These are phyloP conservation scores for Acrobasis repandana DNA, from an alignment of 2,888 invertebrate species.

Conservation along the genomic window DNA sequence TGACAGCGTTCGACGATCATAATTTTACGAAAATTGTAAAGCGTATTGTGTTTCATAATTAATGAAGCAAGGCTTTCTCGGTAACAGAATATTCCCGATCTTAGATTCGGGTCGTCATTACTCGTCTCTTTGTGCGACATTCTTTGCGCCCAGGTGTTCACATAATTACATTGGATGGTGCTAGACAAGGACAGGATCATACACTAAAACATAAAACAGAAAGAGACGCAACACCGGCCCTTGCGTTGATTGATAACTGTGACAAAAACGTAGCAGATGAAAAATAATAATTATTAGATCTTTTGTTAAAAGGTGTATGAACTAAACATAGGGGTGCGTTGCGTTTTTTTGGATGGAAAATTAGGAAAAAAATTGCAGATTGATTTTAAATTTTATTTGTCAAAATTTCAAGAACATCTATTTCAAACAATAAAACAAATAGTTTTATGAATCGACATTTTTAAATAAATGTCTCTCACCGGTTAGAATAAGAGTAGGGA, in stretches of 20 bases:
- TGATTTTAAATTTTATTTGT: background rate
- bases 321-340: conserved; percentile 65
- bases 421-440: too few relatives aligned
- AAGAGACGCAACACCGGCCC: conserved; percentile 57
- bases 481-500: too few relatives aligned
- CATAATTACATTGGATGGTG: conserved; percentile 75
- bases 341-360: conserved; percentile 27
- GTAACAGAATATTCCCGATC: conserved; percentile 80
- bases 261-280: conserved; percentile 83
- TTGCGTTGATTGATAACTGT: conserved; percentile 83
- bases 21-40: conserved; percentile 77
- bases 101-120: conserved; percentile 81
- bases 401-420: background rate
- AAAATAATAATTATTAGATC: conserved; percentile 82
- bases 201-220: conserved; percentile 38
- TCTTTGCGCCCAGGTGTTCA: conserved; percentile 82
- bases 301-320: conserved; percentile 77
- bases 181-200: conserved; percentile 57
- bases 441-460: too few relatives aligned
- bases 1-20: conserved; percentile 73
- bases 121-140: conserved; percentile 81
- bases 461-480: too few relatives aligned
- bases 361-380: conserved; percentile 21
- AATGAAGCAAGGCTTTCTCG: conserved; percentile 81
- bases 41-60: conserved; percentile 82